phyloP scores from a whole-genome alignment of 1,140 invertebrate species.

The Alviniconcha marisindica region DNA sequence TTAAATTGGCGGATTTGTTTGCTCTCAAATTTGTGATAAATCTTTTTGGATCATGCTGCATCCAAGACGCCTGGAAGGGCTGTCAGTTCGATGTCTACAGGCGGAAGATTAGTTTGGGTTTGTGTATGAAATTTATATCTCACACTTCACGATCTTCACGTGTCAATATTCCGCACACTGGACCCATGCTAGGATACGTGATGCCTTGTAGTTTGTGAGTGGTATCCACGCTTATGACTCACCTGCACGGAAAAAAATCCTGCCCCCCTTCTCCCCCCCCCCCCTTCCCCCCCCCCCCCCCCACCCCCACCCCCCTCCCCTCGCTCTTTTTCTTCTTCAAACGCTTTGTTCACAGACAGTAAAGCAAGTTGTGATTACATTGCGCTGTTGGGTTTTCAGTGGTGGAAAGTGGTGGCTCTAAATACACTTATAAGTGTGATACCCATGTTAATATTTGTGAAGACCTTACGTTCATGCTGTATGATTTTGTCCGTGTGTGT shows the following conservation, averaged over 20 bases:
- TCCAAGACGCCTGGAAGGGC: conserved; percentile 8
- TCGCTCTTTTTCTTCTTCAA: no score
- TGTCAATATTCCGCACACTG: conserved; percentile 16
- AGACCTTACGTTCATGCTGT: neutral
- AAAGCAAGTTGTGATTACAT: no score
- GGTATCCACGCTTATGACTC: neutral
- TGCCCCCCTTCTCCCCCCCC: no score
- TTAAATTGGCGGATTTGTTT: conserved; percentile 30
- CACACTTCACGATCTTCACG: neutral
- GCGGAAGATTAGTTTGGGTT: conserved; percentile 15
- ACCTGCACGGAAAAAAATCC: no score
- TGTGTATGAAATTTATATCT: conserved; percentile 35
- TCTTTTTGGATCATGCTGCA: conserved; percentile 15
- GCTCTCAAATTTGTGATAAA: conserved; percentile 35
- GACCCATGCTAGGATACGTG: neutral
- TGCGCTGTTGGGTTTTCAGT: no score
- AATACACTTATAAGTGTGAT: no score
- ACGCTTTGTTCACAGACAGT: no score
- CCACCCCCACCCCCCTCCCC: no score
- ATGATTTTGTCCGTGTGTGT: neutral
- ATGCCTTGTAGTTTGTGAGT: no score
- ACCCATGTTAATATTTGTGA: no score
- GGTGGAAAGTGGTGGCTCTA: no score
- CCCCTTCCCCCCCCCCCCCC: no score
- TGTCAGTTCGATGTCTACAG: neutral